phyloP scores from a whole-genome alignment of 2,888 invertebrate species.

The Emesis furor region DNA sequence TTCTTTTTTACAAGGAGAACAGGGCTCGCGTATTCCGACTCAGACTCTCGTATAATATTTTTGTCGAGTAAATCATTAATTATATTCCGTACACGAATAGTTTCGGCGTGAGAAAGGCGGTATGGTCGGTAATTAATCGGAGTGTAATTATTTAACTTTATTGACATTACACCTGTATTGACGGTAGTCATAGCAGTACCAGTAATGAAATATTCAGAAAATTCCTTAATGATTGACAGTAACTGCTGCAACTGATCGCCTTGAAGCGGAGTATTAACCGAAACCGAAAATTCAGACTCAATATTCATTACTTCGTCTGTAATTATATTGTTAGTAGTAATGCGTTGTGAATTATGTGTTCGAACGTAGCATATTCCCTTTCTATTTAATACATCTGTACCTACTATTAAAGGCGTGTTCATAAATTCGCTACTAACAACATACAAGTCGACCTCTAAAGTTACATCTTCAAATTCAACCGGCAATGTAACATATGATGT shows the following conservation, averaged over 20 bases:
- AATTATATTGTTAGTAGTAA: no score
- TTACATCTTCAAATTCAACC: conserved; percentile 48
- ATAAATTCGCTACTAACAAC: conserved; percentile 59
- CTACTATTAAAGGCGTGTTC: conserved; percentile 64
- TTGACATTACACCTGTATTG: no score
- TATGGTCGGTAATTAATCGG: no score
- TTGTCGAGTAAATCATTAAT: conserved; percentile 63
- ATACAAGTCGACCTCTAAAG: conserved; percentile 64
- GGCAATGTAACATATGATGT: conserved; percentile 45
- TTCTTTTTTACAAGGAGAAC: conserved; percentile 35
- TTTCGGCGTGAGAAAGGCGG: not conserved
- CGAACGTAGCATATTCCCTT: conserved; percentile 43
- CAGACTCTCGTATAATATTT: conserved; percentile 57
- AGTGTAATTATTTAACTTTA: no score
- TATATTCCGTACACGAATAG: conserved; percentile 70
- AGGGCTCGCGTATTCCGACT: conserved; percentile 61
- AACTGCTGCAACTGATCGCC: no score
- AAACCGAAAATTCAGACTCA: no score
- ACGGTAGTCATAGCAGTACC: no score
- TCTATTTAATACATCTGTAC: conserved; percentile 70
- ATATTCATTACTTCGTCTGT: no score
- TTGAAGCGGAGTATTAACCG: no score
- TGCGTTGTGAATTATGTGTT: no score
- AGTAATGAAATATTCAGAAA: no score
- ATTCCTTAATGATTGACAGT: no score